Base-by-base conservation (phyloP, 2,888 invertebrate species). In the Eupelmus urozonus region DNA sequence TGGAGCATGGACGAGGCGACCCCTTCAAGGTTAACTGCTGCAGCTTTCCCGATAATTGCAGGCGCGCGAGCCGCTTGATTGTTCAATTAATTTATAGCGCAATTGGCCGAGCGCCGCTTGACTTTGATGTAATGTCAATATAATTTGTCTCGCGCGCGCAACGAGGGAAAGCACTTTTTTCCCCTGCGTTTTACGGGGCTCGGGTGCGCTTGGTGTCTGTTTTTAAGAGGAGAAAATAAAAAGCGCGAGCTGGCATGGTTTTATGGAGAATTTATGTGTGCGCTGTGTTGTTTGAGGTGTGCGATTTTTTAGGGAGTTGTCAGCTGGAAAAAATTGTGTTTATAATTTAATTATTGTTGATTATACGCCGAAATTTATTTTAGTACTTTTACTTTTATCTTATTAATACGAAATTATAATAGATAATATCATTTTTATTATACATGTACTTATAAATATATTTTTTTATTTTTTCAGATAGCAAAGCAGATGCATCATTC, bases 11-110 rank as follows among this genome's bases (percentile, higher is more conserved):
- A 34, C 9, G 53, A 53, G 25, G 57, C 67, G 66, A 51, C 62
- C 29, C 51, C 20, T 20, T 45, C 59, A 69, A 70, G 51, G 69
- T 70, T 82, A 83, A 80, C 60, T 65, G 34, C 69, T 5, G 34
- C 45, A n/a, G 53, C 73, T 78, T 78, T 78, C 73, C 69, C 78
- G 67, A 78, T 82, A 81, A 81, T 82, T 76, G 51, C 27, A 27
- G 34, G 55, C 51, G 23, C 2, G 49, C 40, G 34, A 34, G 18
- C 2, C 34, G 57, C 53, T 59, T 65, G 76, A 73, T 72, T 69
- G 51, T 79, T 60, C 53, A 76, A 79, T 76, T 53, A 73, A 76
- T 69, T 67, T 11, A 65, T 29, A 34, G 51, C 34, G 23, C 9
- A 34, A 34, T 34, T 34, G 34, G 34, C 34, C 9, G 18, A 11